Percentiles rank a stretch among this genome's conserved stretches.
These are phyloP conservation scores for Megaptera novaeangliae DNA, from an alignment of 2,113 vertebrate genomes.

Conservation along the genomic window DNA sequence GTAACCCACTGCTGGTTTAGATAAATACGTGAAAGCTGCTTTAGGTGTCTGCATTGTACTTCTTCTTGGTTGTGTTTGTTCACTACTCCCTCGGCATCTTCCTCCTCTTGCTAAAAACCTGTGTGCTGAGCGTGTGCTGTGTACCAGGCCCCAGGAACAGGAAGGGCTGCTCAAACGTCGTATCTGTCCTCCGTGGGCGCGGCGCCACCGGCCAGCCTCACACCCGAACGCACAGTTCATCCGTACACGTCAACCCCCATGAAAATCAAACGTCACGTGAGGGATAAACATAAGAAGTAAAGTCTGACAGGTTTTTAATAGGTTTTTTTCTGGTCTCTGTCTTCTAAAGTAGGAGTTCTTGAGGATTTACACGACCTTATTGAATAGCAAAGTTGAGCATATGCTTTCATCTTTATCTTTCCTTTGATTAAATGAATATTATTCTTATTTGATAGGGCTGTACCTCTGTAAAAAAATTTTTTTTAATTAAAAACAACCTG, in stretches of 20 bases:
- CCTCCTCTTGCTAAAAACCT: background rate
- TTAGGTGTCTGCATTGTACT: background rate
- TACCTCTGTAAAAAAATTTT: background rate
- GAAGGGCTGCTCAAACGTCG: background rate
- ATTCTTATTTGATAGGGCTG: background rate
- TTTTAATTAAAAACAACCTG: background rate
- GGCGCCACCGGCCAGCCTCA: background rate
- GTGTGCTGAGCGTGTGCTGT: background rate
- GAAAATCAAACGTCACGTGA: background rate
- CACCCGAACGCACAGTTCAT: accelerated
- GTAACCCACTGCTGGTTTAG: background rate
- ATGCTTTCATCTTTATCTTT: background rate
- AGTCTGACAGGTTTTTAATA: background rate
- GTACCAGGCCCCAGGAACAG: background rate
- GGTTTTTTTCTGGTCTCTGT: background rate
- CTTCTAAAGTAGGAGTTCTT: background rate
- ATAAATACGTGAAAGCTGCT: accelerated
- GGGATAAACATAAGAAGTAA: background rate
- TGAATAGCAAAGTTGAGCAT: background rate
- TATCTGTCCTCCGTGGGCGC: background rate
- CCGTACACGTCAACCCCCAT: background rate
- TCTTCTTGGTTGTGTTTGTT: background rate
- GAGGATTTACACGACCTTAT: background rate
- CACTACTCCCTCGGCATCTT: background rate
- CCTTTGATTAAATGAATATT: background rate